These are phyloP conservation scores for Embiotoca jacksoni DNA, from an alignment of 2,113 vertebrate species.

Conservation along the genomic window DNA sequence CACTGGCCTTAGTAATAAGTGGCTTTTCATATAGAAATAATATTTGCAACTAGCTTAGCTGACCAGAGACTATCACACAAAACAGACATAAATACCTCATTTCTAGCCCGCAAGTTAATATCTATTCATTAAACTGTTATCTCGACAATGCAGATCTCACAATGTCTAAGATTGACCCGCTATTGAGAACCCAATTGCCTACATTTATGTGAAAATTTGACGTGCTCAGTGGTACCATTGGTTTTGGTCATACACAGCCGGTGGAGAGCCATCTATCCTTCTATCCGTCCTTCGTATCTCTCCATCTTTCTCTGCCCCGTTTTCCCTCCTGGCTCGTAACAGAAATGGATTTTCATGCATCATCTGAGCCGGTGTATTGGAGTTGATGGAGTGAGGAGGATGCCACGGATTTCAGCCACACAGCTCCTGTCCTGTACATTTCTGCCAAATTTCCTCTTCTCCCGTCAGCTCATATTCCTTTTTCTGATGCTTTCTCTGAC, in stretches of 20 bases:
- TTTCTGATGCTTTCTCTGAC: constrained; percentile 29
- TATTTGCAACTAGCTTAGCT: no score
- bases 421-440: constrained; percentile 53
- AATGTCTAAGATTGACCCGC: not conserved
- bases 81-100: no score
- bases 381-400: constrained; percentile 75
- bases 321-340: constrained; percentile 59
- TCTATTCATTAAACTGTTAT: not conserved
- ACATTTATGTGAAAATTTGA: constrained; percentile 6
- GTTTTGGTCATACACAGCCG: constrained; percentile 36
- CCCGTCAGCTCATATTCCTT: constrained; percentile 24
- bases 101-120: not conserved
- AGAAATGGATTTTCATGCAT: constrained; percentile 80
- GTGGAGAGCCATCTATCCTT: constrained; percentile 34
- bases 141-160: not conserved
- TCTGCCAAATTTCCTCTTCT: constrained; percentile 40
- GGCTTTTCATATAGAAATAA: no score
- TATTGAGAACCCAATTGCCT: constrained; percentile 5
- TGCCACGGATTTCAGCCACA: constrained; percentile 67
- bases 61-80: no score
- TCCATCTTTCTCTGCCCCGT: constrained; percentile 28
- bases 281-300: constrained; percentile 46
- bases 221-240: constrained; percentile 11
- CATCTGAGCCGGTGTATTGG: constrained; percentile 68
- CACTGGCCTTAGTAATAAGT: no score